Evolutionary conservation across 2,888 invertebrate species (phyloP).

Genomic region (Campoplex nolae): DNA sequence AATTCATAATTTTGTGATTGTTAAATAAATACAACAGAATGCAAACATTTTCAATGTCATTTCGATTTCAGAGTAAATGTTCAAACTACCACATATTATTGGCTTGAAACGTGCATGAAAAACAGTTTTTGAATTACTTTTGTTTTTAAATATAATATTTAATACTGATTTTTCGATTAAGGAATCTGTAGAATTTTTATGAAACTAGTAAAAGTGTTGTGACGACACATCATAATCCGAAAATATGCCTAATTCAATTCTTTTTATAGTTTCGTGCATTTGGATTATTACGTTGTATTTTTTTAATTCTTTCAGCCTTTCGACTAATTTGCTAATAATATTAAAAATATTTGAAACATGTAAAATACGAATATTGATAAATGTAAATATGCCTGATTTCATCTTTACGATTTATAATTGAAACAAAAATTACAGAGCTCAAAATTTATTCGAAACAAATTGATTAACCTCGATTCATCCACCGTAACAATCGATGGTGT

Average conservation of each 20-base stretch:
- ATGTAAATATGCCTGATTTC: neutral
- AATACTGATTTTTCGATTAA: neutral
- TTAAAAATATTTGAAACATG: neutral
- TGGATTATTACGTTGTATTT: neutral
- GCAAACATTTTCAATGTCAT: neutral
- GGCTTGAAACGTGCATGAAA: neutral
- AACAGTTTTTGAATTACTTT: neutral
- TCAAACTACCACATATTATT: neutral
- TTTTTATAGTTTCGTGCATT: neutral
- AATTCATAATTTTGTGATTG: neutral
- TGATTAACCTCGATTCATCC: neutral
- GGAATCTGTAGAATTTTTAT: neutral
- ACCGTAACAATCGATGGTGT: neutral
- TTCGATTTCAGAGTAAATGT: neutral
- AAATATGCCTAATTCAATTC: no score
- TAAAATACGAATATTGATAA: neutral
- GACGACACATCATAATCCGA: no score
- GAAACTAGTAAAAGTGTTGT: neutral
- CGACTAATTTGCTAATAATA: neutral
- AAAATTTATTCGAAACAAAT: neutral
- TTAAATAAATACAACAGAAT: neutral
- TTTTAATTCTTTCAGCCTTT: neutral
- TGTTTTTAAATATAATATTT: neutral
- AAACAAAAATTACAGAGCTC: neutral
- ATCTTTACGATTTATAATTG: neutral